These are phyloP conservation scores for Lasius fuliginosus DNA, from an alignment of 2,888 invertebrate species.

Conservation along the genomic window DNA sequence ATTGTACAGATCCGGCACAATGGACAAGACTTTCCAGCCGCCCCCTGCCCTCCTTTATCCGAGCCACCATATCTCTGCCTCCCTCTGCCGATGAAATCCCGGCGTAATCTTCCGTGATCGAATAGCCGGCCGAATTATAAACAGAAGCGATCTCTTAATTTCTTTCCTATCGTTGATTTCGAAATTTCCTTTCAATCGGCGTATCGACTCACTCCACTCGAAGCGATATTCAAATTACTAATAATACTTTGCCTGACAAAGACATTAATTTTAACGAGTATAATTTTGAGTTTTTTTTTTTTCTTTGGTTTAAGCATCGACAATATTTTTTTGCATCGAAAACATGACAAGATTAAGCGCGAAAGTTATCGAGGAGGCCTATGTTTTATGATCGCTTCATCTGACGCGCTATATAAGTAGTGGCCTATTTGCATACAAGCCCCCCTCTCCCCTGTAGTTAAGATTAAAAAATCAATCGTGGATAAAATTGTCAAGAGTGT, in stretches of 20 bases:
- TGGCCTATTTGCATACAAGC: slow-evolving; percentile 41
- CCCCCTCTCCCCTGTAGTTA: slow-evolving; percentile 15
- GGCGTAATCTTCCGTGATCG: slow-evolving; percentile 54
- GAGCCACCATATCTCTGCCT: slow-evolving; percentile 47
- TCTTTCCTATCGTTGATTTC: slow-evolving; percentile 16
- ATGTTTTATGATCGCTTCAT: slow-evolving; percentile 50
- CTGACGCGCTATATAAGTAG: slow-evolving; percentile 46
- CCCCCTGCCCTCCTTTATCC: slow-evolving; percentile 40
- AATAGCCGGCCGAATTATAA: slow-evolving; percentile 52
- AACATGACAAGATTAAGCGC: slow-evolving; percentile 22
- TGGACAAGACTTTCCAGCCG: slow-evolving; percentile 76
- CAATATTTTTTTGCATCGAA: slow-evolving; percentile 5
- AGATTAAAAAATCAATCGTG: slow-evolving; percentile 52
- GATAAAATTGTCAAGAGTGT: slow-evolving; percentile 27
- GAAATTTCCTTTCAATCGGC: slow-evolving; percentile 7
- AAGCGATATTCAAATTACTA: slow-evolving; percentile 13
- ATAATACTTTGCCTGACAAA: background rate
- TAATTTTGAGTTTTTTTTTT: background rate
- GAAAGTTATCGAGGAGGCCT: slow-evolving; percentile 17
- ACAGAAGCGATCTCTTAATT: slow-evolving; percentile 31
- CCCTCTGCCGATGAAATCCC: slow-evolving; percentile 47
- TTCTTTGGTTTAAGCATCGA: background rate
- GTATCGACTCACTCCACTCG: background rate
- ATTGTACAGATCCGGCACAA: slow-evolving; percentile 73
- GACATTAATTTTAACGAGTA: background rate